Evolutionary conservation across 1,140 invertebrate species (phyloP).

Genomic region (Pollicipes pollicipes): DNA sequence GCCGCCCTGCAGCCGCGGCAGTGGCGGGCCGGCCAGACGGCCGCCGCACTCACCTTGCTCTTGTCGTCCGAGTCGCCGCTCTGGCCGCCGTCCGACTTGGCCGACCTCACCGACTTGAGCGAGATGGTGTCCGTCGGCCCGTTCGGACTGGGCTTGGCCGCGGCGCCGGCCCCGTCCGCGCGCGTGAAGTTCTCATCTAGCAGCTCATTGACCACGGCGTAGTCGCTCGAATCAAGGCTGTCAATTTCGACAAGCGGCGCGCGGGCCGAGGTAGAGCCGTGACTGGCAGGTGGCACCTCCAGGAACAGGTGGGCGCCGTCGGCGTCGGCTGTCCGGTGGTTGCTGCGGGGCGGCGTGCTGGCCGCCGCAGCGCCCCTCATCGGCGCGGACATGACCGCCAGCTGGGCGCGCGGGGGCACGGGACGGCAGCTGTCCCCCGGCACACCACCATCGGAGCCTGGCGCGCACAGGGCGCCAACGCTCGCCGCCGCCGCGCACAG

Average conservation of each 20-base stretch:
- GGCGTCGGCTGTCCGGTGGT: not conserved
- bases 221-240: conserved; percentile 8
- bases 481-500: not conserved
- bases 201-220: conserved; percentile 8
- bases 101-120: not conserved
- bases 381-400: not conserved
- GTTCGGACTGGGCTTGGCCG: not conserved
- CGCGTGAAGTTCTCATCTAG: conserved; percentile 3
- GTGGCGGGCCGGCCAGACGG: no score
- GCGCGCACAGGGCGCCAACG: not conserved
- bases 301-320: not conserved
- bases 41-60: not conserved
- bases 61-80: not conserved
- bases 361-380: not conserved
- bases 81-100: not conserved
- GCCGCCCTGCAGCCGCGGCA: no score
- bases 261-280: conserved; percentile 4
- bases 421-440: no score
- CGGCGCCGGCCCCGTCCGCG: not conserved
- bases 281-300: not conserved
- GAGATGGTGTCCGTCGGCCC: not conserved
- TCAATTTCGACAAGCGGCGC: conserved; percentile 8
- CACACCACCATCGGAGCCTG: not conserved
- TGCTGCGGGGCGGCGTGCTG: not conserved
- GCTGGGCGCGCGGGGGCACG: not conserved